Conservation (phyloP, 2,888 invertebrate species). For the Galerucella pusilla region DNA sequence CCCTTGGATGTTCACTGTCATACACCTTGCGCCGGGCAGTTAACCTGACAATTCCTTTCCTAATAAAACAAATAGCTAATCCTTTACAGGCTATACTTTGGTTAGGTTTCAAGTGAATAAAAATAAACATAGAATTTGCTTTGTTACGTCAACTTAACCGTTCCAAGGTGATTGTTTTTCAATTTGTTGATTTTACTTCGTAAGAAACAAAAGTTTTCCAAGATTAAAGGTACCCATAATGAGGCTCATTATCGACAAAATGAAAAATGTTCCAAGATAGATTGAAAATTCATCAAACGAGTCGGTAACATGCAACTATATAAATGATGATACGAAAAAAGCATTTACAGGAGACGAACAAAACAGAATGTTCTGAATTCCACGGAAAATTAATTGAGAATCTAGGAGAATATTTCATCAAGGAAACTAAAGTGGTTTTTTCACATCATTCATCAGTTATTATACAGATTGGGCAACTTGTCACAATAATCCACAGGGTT, state of each 20-base stretch:
- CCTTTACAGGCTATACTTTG: too few species aligned
- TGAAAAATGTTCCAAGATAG: constrained; percentile 8
- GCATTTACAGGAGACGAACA: not conserved
- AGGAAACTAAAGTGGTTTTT: constrained; percentile 4
- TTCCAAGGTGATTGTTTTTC: not conserved
- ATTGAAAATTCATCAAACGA: constrained; percentile 26
- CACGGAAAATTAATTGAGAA: constrained; percentile 12
- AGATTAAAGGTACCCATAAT: not conserved
- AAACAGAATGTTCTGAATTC: constrained; percentile 9
- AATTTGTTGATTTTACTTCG: not conserved
- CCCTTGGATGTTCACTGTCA: too few species aligned
- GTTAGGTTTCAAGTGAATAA: too few species aligned
- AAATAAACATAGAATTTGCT: too few species aligned
- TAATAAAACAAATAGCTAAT: too few species aligned
- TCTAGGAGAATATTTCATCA: not conserved
- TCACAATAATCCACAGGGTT: too few species aligned
- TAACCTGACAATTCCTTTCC: too few species aligned
- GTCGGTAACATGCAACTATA: constrained; percentile 26
- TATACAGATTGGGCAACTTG: too few species aligned
- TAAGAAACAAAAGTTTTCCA: not conserved
- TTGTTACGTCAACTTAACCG: not conserved
- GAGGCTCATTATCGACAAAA: constrained; percentile 18
- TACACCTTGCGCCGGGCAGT: too few species aligned
- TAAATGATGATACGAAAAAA: constrained; percentile 30
- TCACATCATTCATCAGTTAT: constrained; percentile 6